These are phyloP conservation scores for Pseudoips prasinana DNA, from an alignment of 2,888 invertebrate species.

Conservation along the genomic window DNA sequence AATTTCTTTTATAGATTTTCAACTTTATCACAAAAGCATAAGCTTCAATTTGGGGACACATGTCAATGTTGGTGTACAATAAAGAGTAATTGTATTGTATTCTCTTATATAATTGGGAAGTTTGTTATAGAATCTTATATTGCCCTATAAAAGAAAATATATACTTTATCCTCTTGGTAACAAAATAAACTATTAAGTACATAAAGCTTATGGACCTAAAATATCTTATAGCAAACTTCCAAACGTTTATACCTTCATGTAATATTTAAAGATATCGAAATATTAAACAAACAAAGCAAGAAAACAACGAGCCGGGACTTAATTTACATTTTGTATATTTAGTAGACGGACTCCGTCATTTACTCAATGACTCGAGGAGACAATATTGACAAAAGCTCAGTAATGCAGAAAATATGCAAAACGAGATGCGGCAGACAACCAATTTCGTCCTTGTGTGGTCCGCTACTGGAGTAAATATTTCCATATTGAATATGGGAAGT, in stretches of 20 bases:
- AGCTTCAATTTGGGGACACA: too few species aligned
- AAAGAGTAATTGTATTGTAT: too few species aligned
- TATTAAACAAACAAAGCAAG: conserved; percentile 40
- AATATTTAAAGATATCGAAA: conserved; percentile 38
- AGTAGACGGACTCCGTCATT: conserved; percentile 49
- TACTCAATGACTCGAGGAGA: conserved; percentile 59
- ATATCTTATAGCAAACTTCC: too few species aligned
- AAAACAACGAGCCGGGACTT: conserved; percentile 33
- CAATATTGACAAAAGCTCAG: conserved; percentile 75
- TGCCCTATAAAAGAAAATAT: too few species aligned
- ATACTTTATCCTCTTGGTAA: too few species aligned
- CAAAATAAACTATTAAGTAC: too few species aligned
- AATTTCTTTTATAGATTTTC: too few species aligned
- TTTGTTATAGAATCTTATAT: too few species aligned
- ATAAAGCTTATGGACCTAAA: too few species aligned
- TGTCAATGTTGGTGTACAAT: too few species aligned
- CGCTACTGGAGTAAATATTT: conserved; percentile 46
- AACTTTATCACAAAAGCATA: too few species aligned
- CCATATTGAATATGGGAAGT: conserved; percentile 44
- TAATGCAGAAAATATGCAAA: conserved; percentile 77
- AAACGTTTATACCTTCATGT: conserved; percentile 29
- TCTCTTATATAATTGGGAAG: too few species aligned
- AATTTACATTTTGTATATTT: conserved; percentile 58
- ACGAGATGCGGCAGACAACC: conserved; percentile 49
- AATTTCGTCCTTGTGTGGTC: conserved; percentile 65